Evolutionary conservation across 2,797 vertebrate species (phyloP).

Genomic region (Alectoris magna): DNA sequence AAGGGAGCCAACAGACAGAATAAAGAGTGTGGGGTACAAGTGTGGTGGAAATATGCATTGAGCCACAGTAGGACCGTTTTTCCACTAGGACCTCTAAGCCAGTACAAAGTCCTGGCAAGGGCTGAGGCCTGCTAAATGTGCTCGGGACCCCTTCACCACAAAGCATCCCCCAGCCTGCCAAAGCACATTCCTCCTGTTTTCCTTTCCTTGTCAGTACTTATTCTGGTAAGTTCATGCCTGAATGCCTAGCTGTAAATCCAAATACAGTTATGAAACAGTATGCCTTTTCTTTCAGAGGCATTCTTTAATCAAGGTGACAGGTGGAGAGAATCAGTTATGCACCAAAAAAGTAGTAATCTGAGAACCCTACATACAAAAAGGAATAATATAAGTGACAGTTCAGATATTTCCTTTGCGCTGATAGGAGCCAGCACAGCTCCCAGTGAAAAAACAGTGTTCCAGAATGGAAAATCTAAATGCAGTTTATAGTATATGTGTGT

Average conservation of each 20-base stretch:
- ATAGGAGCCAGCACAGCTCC: not conserved
- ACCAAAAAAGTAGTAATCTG: not conserved
- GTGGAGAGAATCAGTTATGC: conserved; percentile 3
- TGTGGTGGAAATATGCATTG: rapidly evolving
- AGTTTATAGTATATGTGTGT: not conserved
- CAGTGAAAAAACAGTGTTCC: not conserved
- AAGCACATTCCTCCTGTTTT: not conserved
- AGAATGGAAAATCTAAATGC: not conserved
- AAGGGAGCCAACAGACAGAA: not conserved
- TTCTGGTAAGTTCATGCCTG: not conserved
- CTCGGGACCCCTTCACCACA: not conserved
- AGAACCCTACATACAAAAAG: not conserved
- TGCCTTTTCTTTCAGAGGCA: not conserved
- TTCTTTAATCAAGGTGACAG: conserved; percentile 41
- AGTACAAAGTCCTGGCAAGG: not conserved
- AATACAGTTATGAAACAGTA: not conserved
- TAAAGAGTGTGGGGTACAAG: not conserved
- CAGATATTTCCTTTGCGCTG: not conserved
- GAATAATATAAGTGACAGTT: not conserved
- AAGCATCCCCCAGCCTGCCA: not conserved
- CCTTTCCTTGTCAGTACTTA: conserved; percentile 21
- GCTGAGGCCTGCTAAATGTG: not conserved
- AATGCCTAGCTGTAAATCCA: not conserved
- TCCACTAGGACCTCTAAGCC: not conserved
- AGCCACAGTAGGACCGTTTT: not conserved